These are phyloP conservation scores for Eristalis tenax DNA, from an alignment of 2,888 invertebrate species.

Conservation along the genomic window DNA sequence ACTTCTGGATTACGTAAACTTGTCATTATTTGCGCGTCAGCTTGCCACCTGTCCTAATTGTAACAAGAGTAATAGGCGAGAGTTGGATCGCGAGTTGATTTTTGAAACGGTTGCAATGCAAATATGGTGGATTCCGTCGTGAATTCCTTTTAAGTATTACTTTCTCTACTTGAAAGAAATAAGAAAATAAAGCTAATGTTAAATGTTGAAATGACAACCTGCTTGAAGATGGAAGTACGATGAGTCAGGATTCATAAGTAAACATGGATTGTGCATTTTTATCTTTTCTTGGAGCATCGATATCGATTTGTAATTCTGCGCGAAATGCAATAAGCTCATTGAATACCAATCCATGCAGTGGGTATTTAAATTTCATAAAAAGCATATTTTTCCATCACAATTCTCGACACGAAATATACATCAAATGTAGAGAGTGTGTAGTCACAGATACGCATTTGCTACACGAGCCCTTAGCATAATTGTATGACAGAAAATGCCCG, in stretches of 20 bases:
- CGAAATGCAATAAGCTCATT: slow-evolving; percentile 11
- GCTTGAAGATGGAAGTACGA: slow-evolving; percentile 13
- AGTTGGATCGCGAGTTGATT: background rate
- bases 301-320: slow-evolving; percentile 26
- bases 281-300: too few relatives aligned
- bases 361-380: background rate
- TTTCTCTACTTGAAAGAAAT: background rate
- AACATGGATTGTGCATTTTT: too few relatives aligned
- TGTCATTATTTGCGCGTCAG: background rate
- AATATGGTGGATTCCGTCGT: background rate
- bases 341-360: background rate
- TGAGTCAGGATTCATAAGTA: slow-evolving; percentile 1
- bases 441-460: too few relatives aligned
- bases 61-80: background rate
- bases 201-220: background rate
- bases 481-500: too few relatives aligned
- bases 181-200: background rate
- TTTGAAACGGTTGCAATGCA: background rate
- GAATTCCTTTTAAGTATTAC: background rate
- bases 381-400: background rate
- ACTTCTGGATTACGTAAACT: background rate
- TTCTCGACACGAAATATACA: too few relatives aligned
- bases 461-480: too few relatives aligned
- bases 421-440: too few relatives aligned
- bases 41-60: background rate